Evolutionary conservation across 2,113 vertebrate genomes (phyloP), one percentile per base, ranked within the genome.

Genomic region (Ranitomeya imitator): DNA sequence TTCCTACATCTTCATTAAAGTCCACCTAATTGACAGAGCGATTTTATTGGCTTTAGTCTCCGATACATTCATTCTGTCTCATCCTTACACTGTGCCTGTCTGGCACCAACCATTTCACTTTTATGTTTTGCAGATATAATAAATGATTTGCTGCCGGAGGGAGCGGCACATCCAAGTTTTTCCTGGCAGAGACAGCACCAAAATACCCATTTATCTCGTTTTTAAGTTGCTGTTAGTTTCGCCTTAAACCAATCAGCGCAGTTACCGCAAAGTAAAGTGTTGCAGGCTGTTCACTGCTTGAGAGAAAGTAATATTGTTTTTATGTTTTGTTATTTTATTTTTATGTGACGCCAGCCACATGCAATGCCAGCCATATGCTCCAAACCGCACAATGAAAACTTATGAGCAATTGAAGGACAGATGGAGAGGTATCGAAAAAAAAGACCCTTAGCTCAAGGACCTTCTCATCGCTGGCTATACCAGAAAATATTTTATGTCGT

Each of bases 221-320:
- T 77, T 37, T 51, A 77, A 76, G 65, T 87, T 69, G 63, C 61
- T 71, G 55, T 26, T 59, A 61, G 79, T 76, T 73, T 82, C 60
- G 79, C 79, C 54, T 63, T 88, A 59, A 88, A 88, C 76, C 86
- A 88, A 83, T 88, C 86, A 83, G 55, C 0, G 67, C 54, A 4
- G 63, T 73, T 71, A 81, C 78, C 23, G 78, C 26, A 60, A 76
- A 88, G 79, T 63, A 60, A 88, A 74, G 61, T 88, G 86, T 83
- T 65, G 67, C 79, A 88, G 79, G 67, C 79, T 83, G 86, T 61
- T 88, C 86, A 9, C 86, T 52, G 86, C 86, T 88, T 73, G 67
- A 88, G 86, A 83, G 79, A 88, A 88, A 83, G 86, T 83, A 83
- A 88, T 88, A 88, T 88, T 61, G 67, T 88, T 88, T 88, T 88